Conservation (phyloP, 1,140 invertebrate genomes). For the Archegozetes longisetosus region DNA sequence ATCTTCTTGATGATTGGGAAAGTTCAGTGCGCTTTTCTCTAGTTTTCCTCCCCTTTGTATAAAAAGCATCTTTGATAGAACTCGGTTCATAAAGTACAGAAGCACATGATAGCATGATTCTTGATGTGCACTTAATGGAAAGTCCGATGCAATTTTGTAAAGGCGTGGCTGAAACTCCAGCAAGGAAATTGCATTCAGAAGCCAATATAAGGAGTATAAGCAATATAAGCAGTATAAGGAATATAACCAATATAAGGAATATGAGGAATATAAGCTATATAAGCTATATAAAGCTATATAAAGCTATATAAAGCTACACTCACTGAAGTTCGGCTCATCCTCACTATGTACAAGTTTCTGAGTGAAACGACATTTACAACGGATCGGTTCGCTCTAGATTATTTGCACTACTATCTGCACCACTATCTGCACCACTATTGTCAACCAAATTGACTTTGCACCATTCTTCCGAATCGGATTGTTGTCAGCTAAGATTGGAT, state of each 20-base stretch:
- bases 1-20: neutral
- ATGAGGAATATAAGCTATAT: neutral
- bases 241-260: too few species aligned
- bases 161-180: neutral
- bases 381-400: neutral
- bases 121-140: neutral
- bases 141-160: neutral
- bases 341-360: neutral
- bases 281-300: neutral
- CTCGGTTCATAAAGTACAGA: neutral
- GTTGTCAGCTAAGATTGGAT: too few species aligned
- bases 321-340: too few species aligned
- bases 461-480: too few species aligned
- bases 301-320: too few species aligned
- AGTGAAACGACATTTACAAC: neutral
- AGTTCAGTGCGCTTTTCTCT: neutral
- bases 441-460: too few species aligned
- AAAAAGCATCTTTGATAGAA: neutral
- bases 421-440: too few species aligned
- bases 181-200: neutral
- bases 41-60: neutral
- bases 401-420: neutral
- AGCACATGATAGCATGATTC: neutral
- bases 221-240: neutral
- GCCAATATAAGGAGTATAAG: neutral